These are phyloP conservation scores for Ploceus nigricollis DNA, from an alignment of 2,113 vertebrate species.

Conservation along the genomic window DNA sequence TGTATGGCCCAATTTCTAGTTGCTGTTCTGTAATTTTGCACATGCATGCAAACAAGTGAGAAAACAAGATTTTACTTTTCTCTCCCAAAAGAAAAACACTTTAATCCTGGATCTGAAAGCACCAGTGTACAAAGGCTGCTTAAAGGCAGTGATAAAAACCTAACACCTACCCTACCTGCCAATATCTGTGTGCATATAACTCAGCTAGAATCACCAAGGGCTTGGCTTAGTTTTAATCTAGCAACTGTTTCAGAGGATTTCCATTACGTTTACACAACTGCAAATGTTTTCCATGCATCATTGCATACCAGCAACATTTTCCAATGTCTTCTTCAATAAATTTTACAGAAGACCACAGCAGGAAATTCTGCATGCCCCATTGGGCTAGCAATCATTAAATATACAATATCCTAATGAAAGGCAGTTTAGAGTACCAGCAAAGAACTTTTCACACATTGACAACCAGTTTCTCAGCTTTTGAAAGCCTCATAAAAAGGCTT, in stretches of 20 bases:
- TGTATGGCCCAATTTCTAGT: not conserved
- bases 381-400: slow-evolving; percentile 61
- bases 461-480: slow-evolving; percentile 56
- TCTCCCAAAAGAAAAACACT: not conserved
- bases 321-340: slow-evolving; percentile 38
- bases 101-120: slow-evolving; percentile 21
- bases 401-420: slow-evolving; percentile 63
- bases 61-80: not conserved
- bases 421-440: slow-evolving; percentile 17
- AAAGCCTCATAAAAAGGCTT: slow-evolving; percentile 36
- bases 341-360: slow-evolving; percentile 54
- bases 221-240: slow-evolving; percentile 26
- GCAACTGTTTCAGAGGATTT: slow-evolving; percentile 38
- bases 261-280: slow-evolving; percentile 57
- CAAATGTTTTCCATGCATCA: slow-evolving; percentile 41
- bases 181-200: slow-evolving; percentile 26
- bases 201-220: not conserved
- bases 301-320: slow-evolving; percentile 38
- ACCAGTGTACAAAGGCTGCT: not conserved
- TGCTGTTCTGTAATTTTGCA: not conserved
- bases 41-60: not conserved
- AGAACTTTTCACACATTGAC: slow-evolving; percentile 52
- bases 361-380: slow-evolving; percentile 58
- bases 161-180: not conserved
- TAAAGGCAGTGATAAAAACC: not conserved